phyloP scores from a whole-genome alignment of 2,888 invertebrate genomes.

The Euplagia quadripunctaria region DNA sequence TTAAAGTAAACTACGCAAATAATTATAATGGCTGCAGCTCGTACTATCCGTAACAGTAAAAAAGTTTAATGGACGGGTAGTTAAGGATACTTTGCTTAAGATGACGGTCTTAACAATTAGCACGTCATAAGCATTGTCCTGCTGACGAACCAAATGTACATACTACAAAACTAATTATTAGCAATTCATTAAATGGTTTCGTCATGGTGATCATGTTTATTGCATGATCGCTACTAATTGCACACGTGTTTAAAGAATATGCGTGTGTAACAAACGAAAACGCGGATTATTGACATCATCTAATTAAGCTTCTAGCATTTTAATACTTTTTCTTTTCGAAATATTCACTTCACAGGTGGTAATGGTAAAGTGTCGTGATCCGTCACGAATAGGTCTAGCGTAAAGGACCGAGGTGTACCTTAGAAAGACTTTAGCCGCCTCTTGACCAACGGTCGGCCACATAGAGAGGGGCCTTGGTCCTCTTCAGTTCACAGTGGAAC shows the following conservation, averaged over 20 bases:
- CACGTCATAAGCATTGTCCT: conserved; percentile 43
- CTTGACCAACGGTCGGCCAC: neutral
- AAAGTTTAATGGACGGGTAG: conserved; percentile 23
- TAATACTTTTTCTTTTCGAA: neutral
- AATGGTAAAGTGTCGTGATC: neutral
- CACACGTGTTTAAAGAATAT: neutral
- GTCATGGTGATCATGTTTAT: conserved; percentile 26
- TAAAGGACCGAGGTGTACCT: neutral
- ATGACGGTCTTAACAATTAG: conserved; percentile 19
- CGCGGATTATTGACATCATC: neutral
- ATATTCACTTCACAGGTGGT: neutral
- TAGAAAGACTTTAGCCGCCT: neutral
- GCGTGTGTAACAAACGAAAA: neutral
- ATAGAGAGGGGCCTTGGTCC: no score
- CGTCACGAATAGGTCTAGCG: neutral
- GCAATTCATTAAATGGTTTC: conserved; percentile 29
- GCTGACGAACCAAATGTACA: neutral
- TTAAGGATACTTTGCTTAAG: conserved; percentile 35
- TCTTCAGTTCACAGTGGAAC: no score
- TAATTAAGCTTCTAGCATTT: neutral
- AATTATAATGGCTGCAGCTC: conserved; percentile 8
- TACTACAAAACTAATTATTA: conserved; percentile 32
- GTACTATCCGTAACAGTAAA: conserved; percentile 21
- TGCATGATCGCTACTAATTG: conserved; percentile 13
- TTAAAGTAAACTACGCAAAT: conserved; percentile 12